Evolutionary conservation across 2,113 vertebrate species (phyloP), one percentile per base, ranked within the genome.

Genomic region (Reinhardtius hippoglossoides): DNA sequence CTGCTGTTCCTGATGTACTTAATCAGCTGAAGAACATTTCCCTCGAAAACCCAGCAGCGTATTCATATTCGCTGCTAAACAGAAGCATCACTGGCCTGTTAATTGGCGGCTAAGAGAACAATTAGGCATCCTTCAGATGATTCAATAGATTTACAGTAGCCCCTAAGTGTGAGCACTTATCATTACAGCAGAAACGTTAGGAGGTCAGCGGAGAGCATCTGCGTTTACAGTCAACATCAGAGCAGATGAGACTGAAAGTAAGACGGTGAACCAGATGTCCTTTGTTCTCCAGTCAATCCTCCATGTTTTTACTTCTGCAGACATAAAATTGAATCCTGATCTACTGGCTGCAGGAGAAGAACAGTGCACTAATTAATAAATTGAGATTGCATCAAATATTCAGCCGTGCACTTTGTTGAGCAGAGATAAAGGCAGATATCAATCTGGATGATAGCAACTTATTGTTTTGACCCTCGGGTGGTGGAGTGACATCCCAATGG

Each of bases 401-500:
- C 52, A 75, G 67, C 52, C 7, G 48, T 54, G 78, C 68, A 81
- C 91, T 85, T 88, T 86, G 71, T 67, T 59, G 70, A 69, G 69
- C 67, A 60, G 74, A 88, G 87, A 92, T 92, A 87, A 93, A 93
- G 65, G 67, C 67, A 60, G 74, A 88, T 87, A 92, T 92, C 87
- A 93, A 93, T 85, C 57, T 54, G 63, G 78, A 76, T 44, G 70
- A 35, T 52, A 27, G 74, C 61, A 78, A 87, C 91, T 91, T 78
- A 85, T 44, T 63, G 58, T 67, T 81, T 35, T 74, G 87, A 83
- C 84, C 87, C 90, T 84, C 67, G 56, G 86, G 91, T 89, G 79
- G 23, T 67, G n/a, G n/a, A n/a, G n/a, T n/a, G n/a, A n/a, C n/a
- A n/a, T 94, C 93, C 85, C 89, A 84, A 90, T 76, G 85, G 88